These are phyloP conservation scores for Cephus pulcher DNA, from an alignment of 2,888 invertebrate genomes.

Conservation along the genomic window DNA sequence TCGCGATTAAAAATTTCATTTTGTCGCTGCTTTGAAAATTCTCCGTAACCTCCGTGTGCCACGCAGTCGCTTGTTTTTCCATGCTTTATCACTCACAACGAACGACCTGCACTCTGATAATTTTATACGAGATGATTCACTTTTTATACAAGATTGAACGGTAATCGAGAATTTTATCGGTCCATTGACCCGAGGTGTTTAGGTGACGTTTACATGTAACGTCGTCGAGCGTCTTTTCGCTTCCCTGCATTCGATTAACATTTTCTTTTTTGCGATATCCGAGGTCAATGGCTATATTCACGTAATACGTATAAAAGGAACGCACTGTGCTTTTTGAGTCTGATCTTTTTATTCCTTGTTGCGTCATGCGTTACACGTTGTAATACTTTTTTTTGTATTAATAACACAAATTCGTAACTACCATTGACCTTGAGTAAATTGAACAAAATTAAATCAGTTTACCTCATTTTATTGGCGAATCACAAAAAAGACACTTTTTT, in stretches of 20 bases:
- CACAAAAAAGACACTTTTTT: neutral
- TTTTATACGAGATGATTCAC: conserved; percentile 3
- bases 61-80: neutral
- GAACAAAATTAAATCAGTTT: neutral
- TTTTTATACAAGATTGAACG: conserved; percentile 30
- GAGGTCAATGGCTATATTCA: neutral
- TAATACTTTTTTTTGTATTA: neutral
- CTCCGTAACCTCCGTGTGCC: neutral
- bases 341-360: conserved; percentile 10
- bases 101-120: neutral
- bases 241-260: conserved; percentile 34
- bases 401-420: neutral
- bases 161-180: conserved; percentile 50
- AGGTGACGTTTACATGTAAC: neutral
- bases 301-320: neutral
- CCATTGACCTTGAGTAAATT: neutral
- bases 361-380: neutral
- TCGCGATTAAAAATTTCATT: neutral
- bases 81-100: neutral
- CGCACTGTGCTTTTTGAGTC: conserved; percentile 25
- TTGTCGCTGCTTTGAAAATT: neutral
- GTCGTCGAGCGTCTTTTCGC: conserved; percentile 20
- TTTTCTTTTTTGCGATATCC: conserved; percentile 18
- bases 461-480: neutral
- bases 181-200: conserved; percentile 42